Evolutionary conservation across 2,113 vertebrate species (phyloP), one percentile per base, ranked within the genome.

Genomic region (Lepidothrix coronata): DNA sequence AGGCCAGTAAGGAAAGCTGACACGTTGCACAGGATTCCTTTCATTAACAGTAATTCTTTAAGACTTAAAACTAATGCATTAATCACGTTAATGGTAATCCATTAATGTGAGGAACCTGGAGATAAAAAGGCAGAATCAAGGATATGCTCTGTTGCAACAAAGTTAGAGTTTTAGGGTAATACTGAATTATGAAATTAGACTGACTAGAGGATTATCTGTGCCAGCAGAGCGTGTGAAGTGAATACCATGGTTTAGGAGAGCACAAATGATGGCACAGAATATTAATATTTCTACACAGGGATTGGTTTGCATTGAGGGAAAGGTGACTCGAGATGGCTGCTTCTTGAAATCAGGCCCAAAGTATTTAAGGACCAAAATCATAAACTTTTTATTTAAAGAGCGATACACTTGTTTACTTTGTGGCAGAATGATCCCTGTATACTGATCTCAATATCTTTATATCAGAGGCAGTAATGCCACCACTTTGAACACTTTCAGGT

Each of bases 331-430:
- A 94, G 66, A 54, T n/a, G 41, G 62, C 19, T 83, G 75, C 76
- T 96, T 75, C 79, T 94, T 89, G 70, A 95, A 97, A 97, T 94
- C 74, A 94, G 94, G 91, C 84, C 96, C 91, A 63, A 96, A 88
- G 68, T 91, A 81, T 94, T 89, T 87, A 74, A 93, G 94, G 94
- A 97, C 95, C 88, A 75, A 93, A 96, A 71, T 48, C 25, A 61
- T 70, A 11, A 68, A 76, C 1, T 27, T 91, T 97, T 97, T 97
- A 95, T 97, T 97, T 95, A 39, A 75, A 86, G 92, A 85, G 86
- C 6, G 5, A 95, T 96, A 95, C 78, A 91, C 28, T 81, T 89
- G 62, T 87, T 88, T 65, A 83, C 0, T 37, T 39, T 31, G 80
- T 77, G 90, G 82, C 87, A 95, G 91, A 91, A 74, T 5, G 44